phyloP scores from a whole-genome alignment of 2,113 vertebrate species.

The Anguilla japonica region DNA sequence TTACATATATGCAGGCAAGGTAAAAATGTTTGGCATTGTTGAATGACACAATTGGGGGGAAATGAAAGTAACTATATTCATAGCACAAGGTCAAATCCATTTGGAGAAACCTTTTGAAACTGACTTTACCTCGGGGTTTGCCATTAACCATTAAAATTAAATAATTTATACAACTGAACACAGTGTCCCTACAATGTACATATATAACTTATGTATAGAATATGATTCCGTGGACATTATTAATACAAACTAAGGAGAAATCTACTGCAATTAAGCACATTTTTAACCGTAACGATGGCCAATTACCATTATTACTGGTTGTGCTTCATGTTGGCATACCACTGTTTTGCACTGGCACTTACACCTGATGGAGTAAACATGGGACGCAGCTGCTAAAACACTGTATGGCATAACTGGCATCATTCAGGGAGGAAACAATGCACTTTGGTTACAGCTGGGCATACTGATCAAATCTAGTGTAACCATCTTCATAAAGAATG shows the following conservation, averaged over 20 bases:
- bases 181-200: constrained; percentile 41
- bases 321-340: constrained; percentile 61
- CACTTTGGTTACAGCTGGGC: constrained; percentile 42
- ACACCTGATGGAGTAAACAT: constrained; percentile 25
- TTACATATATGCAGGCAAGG: constrained; percentile 56
- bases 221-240: constrained; percentile 47
- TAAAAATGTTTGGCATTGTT: constrained; percentile 64
- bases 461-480: constrained; percentile 26
- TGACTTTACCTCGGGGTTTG: constrained; percentile 3
- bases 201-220: constrained; percentile 9
- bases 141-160: constrained; percentile 20
- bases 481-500: not conserved
- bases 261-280: constrained; percentile 48
- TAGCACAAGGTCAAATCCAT: constrained; percentile 12
- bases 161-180: constrained; percentile 30
- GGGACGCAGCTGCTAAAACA: constrained; percentile 50
- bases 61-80: constrained; percentile 12
- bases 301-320: constrained; percentile 54
- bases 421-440: constrained; percentile 31
- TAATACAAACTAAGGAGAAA: constrained; percentile 45
- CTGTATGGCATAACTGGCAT: constrained; percentile 36
- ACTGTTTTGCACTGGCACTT: constrained; percentile 54
- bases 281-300: constrained; percentile 45
- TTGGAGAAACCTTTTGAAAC: constrained; percentile 13
- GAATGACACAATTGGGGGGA: constrained; percentile 37